Base-by-base conservation (phyloP, 2,113 vertebrate genomes). In the Ploceus nigricollis region DNA sequence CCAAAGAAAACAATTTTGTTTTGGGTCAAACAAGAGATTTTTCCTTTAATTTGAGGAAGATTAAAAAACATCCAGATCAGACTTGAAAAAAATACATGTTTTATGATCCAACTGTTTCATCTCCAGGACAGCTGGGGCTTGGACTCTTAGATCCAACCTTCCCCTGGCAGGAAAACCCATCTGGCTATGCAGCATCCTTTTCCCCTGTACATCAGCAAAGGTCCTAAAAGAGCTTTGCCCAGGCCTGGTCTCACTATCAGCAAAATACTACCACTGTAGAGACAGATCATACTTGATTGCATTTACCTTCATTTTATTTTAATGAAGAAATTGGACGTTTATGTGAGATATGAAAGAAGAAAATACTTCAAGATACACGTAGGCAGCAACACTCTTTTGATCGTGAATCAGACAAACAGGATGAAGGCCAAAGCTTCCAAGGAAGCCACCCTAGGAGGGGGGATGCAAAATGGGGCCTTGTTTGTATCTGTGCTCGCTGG, bases 11-110 rank as follows among this genome's bases (percentile, higher is more conserved):
- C 80, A 63, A 53, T 53, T 91, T 84, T 91, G 87, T 94, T 95
- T 94, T 85, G 81, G 81, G 93, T 72, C 82, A 91, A 94, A 95
- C 83, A 79, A 87, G 70, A 84, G 64, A 89, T 96, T 94, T 94
- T 91, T 89, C 91, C 81, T 96, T 87, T 94, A 83, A 94, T 95
- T 94, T 89, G 60, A 95, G 37, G 64, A 84, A 87, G 93, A 95
- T 84, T 66, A 91, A 83, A 96, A 92, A 73, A 27, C 60, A 89
- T 39, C 83, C 87, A 93, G 86, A 78, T 90, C 56, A 89, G 72
- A 92, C 89, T 92, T 91, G 89, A 79, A 96, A 91, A 76, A 93
- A 76, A 72, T 10, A 63, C 64, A 70, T 0, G 4, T 64, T 89
- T 92, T 20, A 35, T 1, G 3, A 39, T 87, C 95, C 91, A 94